These are phyloP conservation scores for Chiloscyllium punctatum DNA, from an alignment of 2,797 vertebrate species.

Conservation along the genomic window DNA sequence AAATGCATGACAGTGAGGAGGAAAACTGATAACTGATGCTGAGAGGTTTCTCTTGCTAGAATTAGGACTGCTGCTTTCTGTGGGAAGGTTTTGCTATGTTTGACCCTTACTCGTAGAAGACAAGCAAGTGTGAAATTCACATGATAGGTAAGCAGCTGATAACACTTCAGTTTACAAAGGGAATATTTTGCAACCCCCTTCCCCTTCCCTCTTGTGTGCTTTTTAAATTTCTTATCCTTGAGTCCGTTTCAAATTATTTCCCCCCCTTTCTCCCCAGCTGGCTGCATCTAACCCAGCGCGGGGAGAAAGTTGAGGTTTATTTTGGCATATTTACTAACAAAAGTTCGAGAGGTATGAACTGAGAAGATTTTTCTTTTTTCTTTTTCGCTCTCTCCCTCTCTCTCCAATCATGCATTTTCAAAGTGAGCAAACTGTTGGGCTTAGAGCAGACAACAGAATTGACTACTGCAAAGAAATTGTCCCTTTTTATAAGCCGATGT, in stretches of 20 bases:
- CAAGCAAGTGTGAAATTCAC: conserved; percentile 69
- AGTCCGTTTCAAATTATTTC: background rate
- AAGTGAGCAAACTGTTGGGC: conserved; percentile 35
- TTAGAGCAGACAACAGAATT: background rate
- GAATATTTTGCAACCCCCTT: conserved; percentile 60
- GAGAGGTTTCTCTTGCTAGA: conserved; percentile 15
- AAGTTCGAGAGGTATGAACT: conserved; percentile 6
- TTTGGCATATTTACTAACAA: background rate
- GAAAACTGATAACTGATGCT: background rate
- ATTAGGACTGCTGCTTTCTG: conserved; percentile 44
- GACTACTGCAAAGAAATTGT: background rate
- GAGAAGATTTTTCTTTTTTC: background rate
- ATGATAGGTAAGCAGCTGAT: conserved; percentile 74
- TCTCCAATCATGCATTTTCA: conserved; percentile 13
- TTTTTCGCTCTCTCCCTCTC: too few species aligned
- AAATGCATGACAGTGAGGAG: background rate
- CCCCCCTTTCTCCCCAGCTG: conserved; percentile 4
- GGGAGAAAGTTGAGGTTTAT: conserved; percentile 5
- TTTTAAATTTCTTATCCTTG: conserved; percentile 9
- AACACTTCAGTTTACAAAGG: conserved; percentile 61
- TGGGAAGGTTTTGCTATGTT: conserved; percentile 55
- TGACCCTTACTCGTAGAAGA: conserved; percentile 61
- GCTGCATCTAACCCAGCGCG: background rate
- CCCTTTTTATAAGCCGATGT: background rate
- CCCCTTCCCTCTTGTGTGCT: conserved; percentile 43